Evolutionary conservation across 2,113 vertebrate genomes (phyloP).

Genomic region (Scomber colias): DNA sequence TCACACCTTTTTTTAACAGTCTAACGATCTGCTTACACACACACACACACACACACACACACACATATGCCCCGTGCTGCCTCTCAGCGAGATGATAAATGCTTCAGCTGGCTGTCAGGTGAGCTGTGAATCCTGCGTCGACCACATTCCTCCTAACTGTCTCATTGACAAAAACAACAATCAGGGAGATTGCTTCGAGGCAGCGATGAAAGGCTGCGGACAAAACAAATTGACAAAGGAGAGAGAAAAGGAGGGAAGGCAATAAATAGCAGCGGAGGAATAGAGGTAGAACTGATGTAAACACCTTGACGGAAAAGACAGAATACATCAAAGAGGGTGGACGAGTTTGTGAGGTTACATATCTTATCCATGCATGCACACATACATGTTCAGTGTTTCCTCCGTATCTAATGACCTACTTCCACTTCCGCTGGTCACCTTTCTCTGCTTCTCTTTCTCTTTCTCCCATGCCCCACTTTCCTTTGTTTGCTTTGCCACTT

Average conservation of each 20-base stretch:
- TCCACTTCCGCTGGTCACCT: background rate
- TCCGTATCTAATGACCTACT: conserved; percentile 9
- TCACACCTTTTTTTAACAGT: background rate
- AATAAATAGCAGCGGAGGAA: background rate
- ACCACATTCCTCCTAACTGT: conserved; percentile 46
- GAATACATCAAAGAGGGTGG: background rate
- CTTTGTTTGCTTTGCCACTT: conserved; percentile 14
- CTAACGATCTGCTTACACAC: background rate
- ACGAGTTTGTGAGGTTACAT: conserved; percentile 5
- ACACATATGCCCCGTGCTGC: conserved; percentile 6
- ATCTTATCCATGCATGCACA: conserved; percentile 11
- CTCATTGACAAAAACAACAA: conserved; percentile 47
- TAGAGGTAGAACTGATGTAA: conserved; percentile 34
- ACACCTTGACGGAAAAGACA: conserved; percentile 12
- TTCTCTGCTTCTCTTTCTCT: conserved; percentile 2
- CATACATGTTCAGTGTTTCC: conserved; percentile 2
- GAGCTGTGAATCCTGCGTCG: conserved; percentile 22
- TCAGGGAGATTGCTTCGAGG: background rate
- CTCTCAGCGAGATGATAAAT: conserved; percentile 10
- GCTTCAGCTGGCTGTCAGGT: conserved; percentile 1
- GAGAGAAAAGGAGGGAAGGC: background rate
- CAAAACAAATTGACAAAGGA: conserved; percentile 26
- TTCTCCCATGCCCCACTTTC: conserved; percentile 18
- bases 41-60: conserved; percentile 9
- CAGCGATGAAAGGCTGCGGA: conserved; percentile 20